Conservation (phyloP, 2,797 vertebrate species). For the Leptatherina wallacei region DNA sequence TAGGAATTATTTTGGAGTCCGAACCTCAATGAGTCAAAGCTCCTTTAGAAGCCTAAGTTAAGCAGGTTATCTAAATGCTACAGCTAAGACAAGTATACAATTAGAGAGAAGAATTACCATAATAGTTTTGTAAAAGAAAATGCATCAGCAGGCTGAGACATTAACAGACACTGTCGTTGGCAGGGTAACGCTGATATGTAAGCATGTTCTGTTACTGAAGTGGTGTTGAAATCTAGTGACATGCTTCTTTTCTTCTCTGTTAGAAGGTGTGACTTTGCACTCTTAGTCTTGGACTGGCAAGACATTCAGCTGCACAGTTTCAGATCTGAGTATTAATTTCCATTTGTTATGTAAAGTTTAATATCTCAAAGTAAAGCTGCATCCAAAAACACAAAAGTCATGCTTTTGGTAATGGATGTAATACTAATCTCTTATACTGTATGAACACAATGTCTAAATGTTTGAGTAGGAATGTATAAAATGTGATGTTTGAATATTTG, state of each 20-base stretch:
- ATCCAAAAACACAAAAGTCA: too few species aligned
- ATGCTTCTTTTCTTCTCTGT: slow-evolving; percentile 64
- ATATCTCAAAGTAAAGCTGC: slow-evolving; percentile 12
- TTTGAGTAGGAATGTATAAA: too few species aligned
- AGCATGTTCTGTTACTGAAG: slow-evolving; percentile 56
- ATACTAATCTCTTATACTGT: too few species aligned
- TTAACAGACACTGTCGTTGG: slow-evolving; percentile 67
- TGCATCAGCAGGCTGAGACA: slow-evolving; percentile 49
- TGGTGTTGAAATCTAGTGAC: slow-evolving; percentile 47
- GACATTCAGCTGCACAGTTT: slow-evolving; percentile 22
- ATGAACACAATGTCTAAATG: too few species aligned
- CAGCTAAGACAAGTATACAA: slow-evolving; percentile 16
- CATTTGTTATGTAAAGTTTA: neutral
- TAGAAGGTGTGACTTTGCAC: slow-evolving; percentile 54
- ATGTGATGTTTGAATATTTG: too few species aligned
- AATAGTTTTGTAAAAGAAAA: slow-evolving; percentile 28
- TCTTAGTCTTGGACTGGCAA: slow-evolving; percentile 52
- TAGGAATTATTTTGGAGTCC: neutral
- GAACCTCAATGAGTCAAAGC: neutral
- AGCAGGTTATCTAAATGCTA: neutral
- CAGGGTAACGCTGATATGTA: slow-evolving; percentile 64
- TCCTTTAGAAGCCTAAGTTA: neutral
- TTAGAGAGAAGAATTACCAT: slow-evolving; percentile 46
- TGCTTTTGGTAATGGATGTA: too few species aligned
- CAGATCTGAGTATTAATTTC: slow-evolving; percentile 8